Conservation (phyloP, 2,888 invertebrate species). For the Stegophylla sp. region DNA sequence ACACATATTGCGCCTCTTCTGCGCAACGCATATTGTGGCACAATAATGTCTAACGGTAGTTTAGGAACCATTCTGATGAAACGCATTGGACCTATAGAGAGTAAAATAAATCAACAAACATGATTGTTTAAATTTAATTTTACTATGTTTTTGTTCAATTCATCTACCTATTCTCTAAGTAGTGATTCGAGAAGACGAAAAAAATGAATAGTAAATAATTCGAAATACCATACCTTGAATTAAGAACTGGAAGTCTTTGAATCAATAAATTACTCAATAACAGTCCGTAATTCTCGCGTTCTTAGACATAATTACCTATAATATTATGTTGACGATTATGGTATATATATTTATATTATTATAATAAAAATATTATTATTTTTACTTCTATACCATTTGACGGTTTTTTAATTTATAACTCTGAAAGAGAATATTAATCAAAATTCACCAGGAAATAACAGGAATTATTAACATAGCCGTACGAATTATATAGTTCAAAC, state of each 20-base stretch:
- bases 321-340: no score
- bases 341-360: background rate
- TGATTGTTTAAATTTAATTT: background rate
- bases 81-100: slow-evolving; percentile 17
- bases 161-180: no score
- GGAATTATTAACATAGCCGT: no score
- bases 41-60: slow-evolving; percentile 60
- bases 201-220: background rate
- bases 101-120: background rate
- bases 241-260: background rate
- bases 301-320: no score
- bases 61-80: slow-evolving; percentile 55
- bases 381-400: background rate
- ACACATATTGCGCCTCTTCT: slow-evolving; percentile 60
- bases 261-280: background rate
- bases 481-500: background rate
- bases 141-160: background rate
- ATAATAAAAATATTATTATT: background rate
- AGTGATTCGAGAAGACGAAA: no score
- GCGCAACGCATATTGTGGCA: slow-evolving; percentile 59
- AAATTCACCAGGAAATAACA: no score
- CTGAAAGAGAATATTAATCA: no score
- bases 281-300: no score
- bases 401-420: no score
- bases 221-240: slow-evolving; percentile 11